Base-by-base conservation (phyloP, 2,888 invertebrate genomes). In the Rambutsinella grinnellia region DNA sequence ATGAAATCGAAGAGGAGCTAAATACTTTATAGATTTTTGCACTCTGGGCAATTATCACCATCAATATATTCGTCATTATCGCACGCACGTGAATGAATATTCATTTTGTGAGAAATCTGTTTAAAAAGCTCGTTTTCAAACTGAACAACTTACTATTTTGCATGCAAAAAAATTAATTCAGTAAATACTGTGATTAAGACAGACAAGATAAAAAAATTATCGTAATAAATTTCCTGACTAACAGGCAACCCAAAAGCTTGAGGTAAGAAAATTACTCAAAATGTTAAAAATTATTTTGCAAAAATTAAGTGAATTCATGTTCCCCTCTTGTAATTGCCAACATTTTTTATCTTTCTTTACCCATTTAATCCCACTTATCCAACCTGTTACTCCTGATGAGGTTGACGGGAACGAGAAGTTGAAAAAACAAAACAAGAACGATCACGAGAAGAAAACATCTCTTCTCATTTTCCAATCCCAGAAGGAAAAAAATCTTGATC, bases 251-350 rank as follows among this genome's bases (percentile, higher is more conserved):
- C 36, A 36, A 13, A 8, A 8, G 36, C 36, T 36, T 36, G 13
- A 36, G 36, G 13, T 36, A 36, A 36, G 13, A 36, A 36, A 13
- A 36, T 36, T 36, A 8, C 36, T 36, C 6, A 36, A 36, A 13
- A 13, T 5, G 36, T 36, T n/a, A n/a, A n/a, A n/a, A 36, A 36
- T 5, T 36, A 5, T 5, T 36, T 36, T 36, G 36, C 36, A 36
- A 36, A 36, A 36, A 36, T 36, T 36, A 36, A 36, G 13, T 13
- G 36, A 36, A 36, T 36, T 36, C 36, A 36, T 36, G 36, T 36
- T 36, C 36, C 36, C 13, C 13, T 36, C 36, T 57, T 57, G 71
- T 71, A 71, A 71, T 71, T 63, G 71, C 71, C 71, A 71, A 57
- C 63, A 47, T 71, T 71, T 70, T 68, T 63, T 56, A 28, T 47